Conservation (phyloP, 2,797 vertebrate species). For the Notamacropus eugenii region DNA sequence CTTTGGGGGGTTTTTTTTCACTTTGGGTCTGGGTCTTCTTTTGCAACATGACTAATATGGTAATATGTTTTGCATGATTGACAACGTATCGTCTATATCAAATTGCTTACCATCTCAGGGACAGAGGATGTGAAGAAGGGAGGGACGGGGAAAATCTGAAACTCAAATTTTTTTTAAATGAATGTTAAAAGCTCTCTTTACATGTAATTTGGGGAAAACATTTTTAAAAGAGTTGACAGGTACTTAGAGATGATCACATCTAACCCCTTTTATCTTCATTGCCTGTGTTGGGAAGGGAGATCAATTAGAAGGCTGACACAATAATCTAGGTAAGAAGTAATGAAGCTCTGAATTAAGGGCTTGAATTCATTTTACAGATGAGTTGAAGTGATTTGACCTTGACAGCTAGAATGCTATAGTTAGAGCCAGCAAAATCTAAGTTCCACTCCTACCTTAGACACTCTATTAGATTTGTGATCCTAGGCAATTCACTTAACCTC, state of each 20-base stretch:
- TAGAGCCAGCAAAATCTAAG: not conserved
- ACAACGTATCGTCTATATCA: not conserved
- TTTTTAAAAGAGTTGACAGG: not conserved
- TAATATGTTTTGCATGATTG: not conserved
- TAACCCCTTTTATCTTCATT: not conserved
- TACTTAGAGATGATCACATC: not conserved
- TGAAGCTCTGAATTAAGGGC: not conserved
- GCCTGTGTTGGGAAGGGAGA: not conserved
- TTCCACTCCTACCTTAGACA: not conserved
- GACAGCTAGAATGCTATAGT: not conserved
- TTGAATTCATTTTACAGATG: not conserved
- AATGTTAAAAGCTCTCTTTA: not conserved
- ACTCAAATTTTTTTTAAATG: not conserved
- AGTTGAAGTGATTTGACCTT: not conserved
- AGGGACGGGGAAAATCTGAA: not conserved
- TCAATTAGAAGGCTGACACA: not conserved
- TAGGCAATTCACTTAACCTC: not conserved
- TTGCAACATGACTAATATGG: not conserved
- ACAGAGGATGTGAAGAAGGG: not conserved
- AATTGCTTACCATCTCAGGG: not conserved
- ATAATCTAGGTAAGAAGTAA: not conserved
- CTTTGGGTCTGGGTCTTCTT: not conserved
- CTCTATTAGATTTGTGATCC: not conserved
- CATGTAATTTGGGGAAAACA: not conserved
- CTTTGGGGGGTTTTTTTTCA: not conserved